Evolutionary conservation across 2,888 invertebrate species (phyloP), one percentile per base, ranked within the genome.

Genomic region (Pristionchus fissidentatus): DNA sequence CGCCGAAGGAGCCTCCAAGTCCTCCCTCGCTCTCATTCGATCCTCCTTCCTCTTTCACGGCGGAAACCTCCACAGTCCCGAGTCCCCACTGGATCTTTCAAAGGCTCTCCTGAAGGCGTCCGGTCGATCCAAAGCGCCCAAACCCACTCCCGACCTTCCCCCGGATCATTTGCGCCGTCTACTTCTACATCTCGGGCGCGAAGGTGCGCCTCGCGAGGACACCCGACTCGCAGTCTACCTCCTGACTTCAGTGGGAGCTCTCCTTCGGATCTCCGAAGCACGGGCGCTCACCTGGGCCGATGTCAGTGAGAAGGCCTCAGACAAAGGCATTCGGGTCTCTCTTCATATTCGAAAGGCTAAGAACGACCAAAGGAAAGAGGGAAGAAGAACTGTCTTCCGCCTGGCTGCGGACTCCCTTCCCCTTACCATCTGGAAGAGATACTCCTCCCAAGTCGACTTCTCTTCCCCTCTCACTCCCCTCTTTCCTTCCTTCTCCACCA

Each of bases 301-400:
- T 32, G 4, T 77, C 5, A 26, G 19, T 22, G 3, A 15, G 5
- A n/a, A 38, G 73, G n/a, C 3, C 2, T 13, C 15, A 13, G 26
- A 35, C 13, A 13, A 49, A 2, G 0, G 0, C 7, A 8, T 77
- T 26, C 4, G 13, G 26, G 1, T 77, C 22, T 15, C 35, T 15
- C 38, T 77, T 22, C 19, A 1, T 10, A 29, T 77, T 1, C 1
- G 19, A n/a, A 8, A 26, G 29, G 77, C 77, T 1, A 77, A 77
- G 49, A 77, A 77, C 32, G 77, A 77, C 32, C 77, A 77, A 19
- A 49, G 32, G 32, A 29, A n/a, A 0, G 10, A 49, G 29, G 77
- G 77, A 13, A n/a, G n/a, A 0, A 49, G 49, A n/a, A 49, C 77
- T 15, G 26, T 26, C 77, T 26, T 77, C 49, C 26, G 29, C 7